Conservation (phyloP, 2,888 invertebrate genomes). For the Noctua janthina region DNA sequence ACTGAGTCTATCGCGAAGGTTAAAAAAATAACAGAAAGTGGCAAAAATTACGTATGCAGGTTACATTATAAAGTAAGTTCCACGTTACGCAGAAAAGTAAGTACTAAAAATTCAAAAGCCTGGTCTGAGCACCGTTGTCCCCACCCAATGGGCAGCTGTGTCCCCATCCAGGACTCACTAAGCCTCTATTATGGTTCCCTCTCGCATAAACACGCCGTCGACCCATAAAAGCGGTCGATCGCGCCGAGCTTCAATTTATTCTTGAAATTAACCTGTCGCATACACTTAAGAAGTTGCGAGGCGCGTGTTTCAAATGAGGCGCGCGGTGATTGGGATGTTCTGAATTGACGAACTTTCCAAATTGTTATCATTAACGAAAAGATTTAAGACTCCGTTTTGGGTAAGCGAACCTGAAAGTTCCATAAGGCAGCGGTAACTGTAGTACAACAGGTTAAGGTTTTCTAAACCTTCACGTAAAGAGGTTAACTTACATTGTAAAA, state of each 20-base stretch:
- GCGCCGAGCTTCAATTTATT: slow-evolving; percentile 85
- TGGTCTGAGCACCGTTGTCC: slow-evolving; percentile 78
- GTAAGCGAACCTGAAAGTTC: slow-evolving; percentile 2
- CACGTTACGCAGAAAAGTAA: slow-evolving; percentile 70
- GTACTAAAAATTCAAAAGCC: slow-evolving; percentile 82
- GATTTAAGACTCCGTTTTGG: slow-evolving; percentile 35
- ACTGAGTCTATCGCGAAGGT: slow-evolving; percentile 26
- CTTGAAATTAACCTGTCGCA: slow-evolving; percentile 88
- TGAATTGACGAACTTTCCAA: slow-evolving; percentile 60
- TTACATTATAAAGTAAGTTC: slow-evolving; percentile 53
- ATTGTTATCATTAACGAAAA: slow-evolving; percentile 55
- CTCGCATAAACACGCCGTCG: slow-evolving; percentile 78
- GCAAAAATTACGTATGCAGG: slow-evolving; percentile 47
- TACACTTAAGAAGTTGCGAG: slow-evolving; percentile 77
- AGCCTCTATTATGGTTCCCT: slow-evolving; percentile 81
- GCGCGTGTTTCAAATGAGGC: slow-evolving; percentile 77
- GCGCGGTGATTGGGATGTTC: slow-evolving; percentile 62
- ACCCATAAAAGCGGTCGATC: slow-evolving; percentile 79
- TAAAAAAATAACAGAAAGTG: slow-evolving; percentile 33
- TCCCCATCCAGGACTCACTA: slow-evolving; percentile 76
- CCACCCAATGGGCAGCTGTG: slow-evolving; percentile 84
- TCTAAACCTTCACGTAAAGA: background rate
- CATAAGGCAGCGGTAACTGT: background rate
- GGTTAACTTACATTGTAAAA: slow-evolving; percentile 22
- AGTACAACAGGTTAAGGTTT: background rate